phyloP scores from a whole-genome alignment of 1,140 invertebrate genomes.

The Papilio aristodemus region DNA sequence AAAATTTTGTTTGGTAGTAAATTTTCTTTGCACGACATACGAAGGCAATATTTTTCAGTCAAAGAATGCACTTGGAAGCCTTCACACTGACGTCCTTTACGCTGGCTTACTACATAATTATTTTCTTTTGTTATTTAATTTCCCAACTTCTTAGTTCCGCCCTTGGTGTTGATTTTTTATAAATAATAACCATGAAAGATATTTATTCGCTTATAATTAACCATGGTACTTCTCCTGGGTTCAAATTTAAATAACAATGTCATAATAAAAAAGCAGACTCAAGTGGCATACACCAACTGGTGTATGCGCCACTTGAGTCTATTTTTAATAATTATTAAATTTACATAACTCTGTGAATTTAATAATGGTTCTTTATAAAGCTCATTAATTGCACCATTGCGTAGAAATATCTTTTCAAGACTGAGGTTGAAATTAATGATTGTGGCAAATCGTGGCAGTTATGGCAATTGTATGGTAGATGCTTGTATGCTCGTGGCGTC shows the following conservation, averaged over 20 bases:
- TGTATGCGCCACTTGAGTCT: too few species aligned
- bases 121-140: not conserved
- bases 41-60: not conserved
- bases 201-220: not conserved
- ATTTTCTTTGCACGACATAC: too few species aligned
- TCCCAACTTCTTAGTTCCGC: not conserved
- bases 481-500: not conserved
- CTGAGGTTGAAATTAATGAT: not conserved
- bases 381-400: not conserved
- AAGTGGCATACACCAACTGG: too few species aligned
- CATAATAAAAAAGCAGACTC: too few species aligned
- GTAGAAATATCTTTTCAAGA: constrained; percentile 1
- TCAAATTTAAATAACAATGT: too few species aligned
- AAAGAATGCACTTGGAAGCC: not conserved
- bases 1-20: too few species aligned
- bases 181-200: not conserved
- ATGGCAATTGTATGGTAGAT: not conserved
- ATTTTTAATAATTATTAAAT: too few species aligned
- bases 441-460: not conserved
- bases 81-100: constrained; percentile 4
- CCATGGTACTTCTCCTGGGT: not conserved
- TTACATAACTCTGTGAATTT: too few species aligned
- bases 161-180: not conserved
- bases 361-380: too few species aligned
- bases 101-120: not conserved